phyloP scores from a whole-genome alignment of 2,113 vertebrate species.

The Clarias magur region DNA sequence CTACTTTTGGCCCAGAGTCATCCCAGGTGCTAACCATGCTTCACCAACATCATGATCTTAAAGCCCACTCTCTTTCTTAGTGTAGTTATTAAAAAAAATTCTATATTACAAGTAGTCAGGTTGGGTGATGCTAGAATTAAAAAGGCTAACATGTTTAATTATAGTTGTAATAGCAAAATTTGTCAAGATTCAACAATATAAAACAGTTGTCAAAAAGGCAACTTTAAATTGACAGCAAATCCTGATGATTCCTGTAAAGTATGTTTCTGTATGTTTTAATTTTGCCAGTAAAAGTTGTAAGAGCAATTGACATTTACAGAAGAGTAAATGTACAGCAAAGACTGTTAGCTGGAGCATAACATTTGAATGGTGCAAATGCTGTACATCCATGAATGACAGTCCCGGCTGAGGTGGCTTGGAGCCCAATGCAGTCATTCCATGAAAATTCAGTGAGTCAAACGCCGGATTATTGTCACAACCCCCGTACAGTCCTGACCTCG shows the following conservation, averaged over 20 bases:
- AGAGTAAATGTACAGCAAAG: too few relatives aligned
- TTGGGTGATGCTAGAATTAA: neutral
- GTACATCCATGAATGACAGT: too few relatives aligned
- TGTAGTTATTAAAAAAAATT: neutral
- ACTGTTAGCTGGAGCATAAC: too few relatives aligned
- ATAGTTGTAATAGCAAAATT: neutral
- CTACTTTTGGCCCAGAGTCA: slow-evolving; percentile 81
- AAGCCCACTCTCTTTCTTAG: neutral
- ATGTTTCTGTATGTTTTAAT: neutral
- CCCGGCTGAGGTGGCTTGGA: too few relatives aligned
- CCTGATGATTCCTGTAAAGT: neutral
- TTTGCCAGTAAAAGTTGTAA: neutral
- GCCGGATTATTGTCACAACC: too few relatives aligned
- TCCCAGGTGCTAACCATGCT: slow-evolving; percentile 76
- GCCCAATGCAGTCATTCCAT: too few relatives aligned
- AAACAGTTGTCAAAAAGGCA: too few relatives aligned
- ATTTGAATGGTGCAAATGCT: too few relatives aligned
- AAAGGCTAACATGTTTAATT: too few relatives aligned
- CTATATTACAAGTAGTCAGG: neutral
- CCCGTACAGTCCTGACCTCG: too few relatives aligned
- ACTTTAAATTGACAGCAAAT: neutral
- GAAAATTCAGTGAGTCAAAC: too few relatives aligned
- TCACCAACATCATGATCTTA: neutral
- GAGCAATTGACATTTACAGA: too few relatives aligned
- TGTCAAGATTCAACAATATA: neutral